These are phyloP conservation scores for Drosophila oshimai DNA, from an alignment of 1,140 invertebrate genomes.

Conservation along the genomic window DNA sequence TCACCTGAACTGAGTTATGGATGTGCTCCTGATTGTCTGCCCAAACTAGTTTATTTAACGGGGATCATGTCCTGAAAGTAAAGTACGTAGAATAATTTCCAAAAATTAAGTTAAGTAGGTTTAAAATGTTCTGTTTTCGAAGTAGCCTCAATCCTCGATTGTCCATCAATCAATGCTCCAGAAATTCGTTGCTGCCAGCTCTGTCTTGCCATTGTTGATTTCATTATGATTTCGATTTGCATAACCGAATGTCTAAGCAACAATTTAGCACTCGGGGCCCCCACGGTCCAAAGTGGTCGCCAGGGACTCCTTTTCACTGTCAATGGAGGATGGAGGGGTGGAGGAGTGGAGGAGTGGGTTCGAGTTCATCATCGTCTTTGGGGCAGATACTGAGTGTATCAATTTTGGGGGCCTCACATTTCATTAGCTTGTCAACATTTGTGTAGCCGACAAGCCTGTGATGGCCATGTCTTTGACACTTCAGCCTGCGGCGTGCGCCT, in stretches of 20 bases:
- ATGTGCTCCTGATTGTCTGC: neutral
- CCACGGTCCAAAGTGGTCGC: slow-evolving; percentile 17
- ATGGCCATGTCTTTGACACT: slow-evolving; percentile 74
- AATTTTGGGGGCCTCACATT: slow-evolving; percentile 74
- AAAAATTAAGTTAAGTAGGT: neutral
- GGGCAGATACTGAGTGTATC: slow-evolving; percentile 58
- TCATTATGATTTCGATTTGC: slow-evolving; percentile 81
- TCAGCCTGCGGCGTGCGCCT: slow-evolving; percentile 54
- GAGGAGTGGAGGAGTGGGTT: slow-evolving; percentile 17
- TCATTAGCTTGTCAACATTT: slow-evolving; percentile 81
- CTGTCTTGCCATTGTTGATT: slow-evolving; percentile 58
- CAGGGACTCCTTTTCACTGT: slow-evolving; percentile 49
- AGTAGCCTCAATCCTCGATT: neutral
- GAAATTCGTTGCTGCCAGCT: slow-evolving; percentile 9
- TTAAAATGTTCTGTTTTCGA: neutral
- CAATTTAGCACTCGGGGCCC: slow-evolving; percentile 37
- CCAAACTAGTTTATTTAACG: neutral
- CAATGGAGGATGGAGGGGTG: slow-evolving; percentile 35
- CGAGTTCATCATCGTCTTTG: slow-evolving; percentile 30
- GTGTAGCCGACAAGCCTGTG: slow-evolving; percentile 45
- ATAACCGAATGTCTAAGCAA: slow-evolving; percentile 74
- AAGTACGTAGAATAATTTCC: neutral
- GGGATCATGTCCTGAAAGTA: neutral
- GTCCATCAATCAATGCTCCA: slow-evolving; percentile 30
- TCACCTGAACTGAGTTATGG: slow-evolving; percentile 13